These are phyloP conservation scores for Drosophila siamana DNA, from an alignment of 2,888 invertebrate species.

Conservation along the genomic window DNA sequence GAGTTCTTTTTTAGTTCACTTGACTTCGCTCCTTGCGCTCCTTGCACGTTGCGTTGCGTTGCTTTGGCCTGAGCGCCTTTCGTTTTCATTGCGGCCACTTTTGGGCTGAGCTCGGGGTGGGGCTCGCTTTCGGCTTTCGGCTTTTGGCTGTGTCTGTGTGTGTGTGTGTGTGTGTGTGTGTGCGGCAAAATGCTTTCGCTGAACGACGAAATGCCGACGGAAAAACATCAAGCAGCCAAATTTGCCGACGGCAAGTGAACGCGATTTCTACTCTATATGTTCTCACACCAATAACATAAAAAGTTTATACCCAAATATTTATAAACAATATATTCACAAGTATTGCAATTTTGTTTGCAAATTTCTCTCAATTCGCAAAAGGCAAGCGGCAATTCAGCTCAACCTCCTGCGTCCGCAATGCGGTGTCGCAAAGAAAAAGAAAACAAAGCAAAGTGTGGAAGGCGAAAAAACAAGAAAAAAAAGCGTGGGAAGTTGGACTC, in stretches of 20 bases:
- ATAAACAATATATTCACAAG: too few relatives aligned
- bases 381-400: neutral
- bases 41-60: conserved; percentile 19
- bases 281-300: too few relatives aligned
- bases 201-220: conserved; percentile 56
- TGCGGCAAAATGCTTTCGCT: conserved; percentile 1
- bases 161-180: too few relatives aligned
- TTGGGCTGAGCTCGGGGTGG: conserved; percentile 6
- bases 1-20: conserved; percentile 47
- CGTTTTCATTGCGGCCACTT: conserved; percentile 65
- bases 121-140: neutral
- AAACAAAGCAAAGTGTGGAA: conserved; percentile 39
- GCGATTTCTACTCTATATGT: neutral
- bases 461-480: too few relatives aligned
- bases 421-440: conserved; percentile 26
- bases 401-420: conserved; percentile 22
- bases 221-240: conserved; percentile 26
- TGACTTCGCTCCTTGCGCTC: conserved; percentile 3
- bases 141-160: too few relatives aligned
- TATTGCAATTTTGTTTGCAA: too few relatives aligned
- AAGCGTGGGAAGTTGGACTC: conserved; percentile 76
- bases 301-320: too few relatives aligned
- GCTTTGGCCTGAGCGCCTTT: conserved; percentile 66
- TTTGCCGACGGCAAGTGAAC: conserved; percentile 66
- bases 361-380: too few relatives aligned